Percentiles rank a stretch among this genome's conserved stretches.
Conservation (phyloP, 2,113 vertebrate species). For the Colossoma macropomum region DNA sequence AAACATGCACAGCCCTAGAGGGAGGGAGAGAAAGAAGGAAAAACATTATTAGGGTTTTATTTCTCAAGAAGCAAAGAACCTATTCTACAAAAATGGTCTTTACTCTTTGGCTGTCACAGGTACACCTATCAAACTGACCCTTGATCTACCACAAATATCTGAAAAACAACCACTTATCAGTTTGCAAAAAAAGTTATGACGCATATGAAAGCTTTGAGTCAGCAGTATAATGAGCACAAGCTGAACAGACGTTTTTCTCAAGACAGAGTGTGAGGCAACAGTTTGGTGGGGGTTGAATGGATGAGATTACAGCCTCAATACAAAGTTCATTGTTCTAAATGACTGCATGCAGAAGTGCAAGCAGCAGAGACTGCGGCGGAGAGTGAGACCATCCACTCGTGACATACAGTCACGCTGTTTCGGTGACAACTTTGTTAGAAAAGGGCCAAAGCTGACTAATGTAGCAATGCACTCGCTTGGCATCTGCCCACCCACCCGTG, state of each 20-base stretch:
- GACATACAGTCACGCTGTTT: conserved; percentile 7
- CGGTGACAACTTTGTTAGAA: neutral
- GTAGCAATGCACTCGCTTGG: conserved; percentile 59
- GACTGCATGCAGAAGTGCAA: conserved; percentile 31
- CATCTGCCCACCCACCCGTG: conserved; percentile 38
- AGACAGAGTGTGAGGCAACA: neutral
- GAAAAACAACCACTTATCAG: neutral
- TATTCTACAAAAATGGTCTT: no score
- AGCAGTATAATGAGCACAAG: neutral
- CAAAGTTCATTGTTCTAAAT: conserved; percentile 33
- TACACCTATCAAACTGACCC: conserved; percentile 1
- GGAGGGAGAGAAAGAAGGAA: neutral
- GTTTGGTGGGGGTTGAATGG: neutral
- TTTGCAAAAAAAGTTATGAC: neutral
- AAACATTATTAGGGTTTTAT: neutral
- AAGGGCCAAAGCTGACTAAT: neutral
- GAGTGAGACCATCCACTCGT: neutral
- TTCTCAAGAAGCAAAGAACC: neutral
- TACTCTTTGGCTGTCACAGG: neutral
- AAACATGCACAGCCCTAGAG: conserved; percentile 9
- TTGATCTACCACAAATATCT: neutral
- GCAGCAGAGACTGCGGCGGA: conserved; percentile 2
- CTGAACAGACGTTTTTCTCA: conserved; percentile 26
- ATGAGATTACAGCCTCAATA: conserved; percentile 15
- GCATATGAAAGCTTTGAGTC: conserved; percentile 10